Percentiles rank a stretch among this genome's conserved stretches.
Evolutionary conservation across 92 coral and sea anemone species (phyloP).

Genomic region (Montipora capitata): DNA sequence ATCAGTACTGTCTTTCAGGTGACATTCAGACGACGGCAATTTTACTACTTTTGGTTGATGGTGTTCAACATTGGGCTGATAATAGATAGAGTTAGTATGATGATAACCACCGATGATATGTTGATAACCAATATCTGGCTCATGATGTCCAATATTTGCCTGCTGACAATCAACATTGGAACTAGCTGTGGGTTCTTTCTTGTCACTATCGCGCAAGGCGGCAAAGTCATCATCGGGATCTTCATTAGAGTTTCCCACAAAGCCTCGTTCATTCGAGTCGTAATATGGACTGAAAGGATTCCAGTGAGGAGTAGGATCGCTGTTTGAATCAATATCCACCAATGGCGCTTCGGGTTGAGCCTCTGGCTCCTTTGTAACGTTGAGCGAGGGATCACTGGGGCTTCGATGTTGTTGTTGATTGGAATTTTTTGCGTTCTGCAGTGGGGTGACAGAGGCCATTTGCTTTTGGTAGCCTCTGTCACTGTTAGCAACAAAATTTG

Average conservation of each 20-base stretch:
- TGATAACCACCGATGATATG: not conserved
- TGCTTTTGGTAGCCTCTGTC: slow-evolving; percentile 28
- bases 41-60: not conserved
- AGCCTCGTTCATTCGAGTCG: slow-evolving; percentile 68
- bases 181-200: not conserved
- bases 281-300: slow-evolving; percentile 93
- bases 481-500: slow-evolving; percentile 73
- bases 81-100: not conserved
- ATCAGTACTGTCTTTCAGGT: slow-evolving; percentile 56
- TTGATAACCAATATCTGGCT: not conserved
- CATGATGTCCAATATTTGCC: not conserved
- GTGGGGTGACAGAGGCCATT: slow-evolving; percentile 15
- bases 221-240: slow-evolving; percentile 83
- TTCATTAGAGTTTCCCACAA: slow-evolving; percentile 21
- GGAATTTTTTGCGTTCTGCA: slow-evolving; percentile 22
- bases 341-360: slow-evolving; percentile 62
- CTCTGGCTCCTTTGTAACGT: slow-evolving; percentile 38
- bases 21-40: slow-evolving; percentile 8
- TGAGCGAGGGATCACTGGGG: slow-evolving; percentile 89
- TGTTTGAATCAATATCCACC: slow-evolving; percentile 72
- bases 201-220: slow-evolving; percentile 69
- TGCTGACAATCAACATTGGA: slow-evolving; percentile 1
- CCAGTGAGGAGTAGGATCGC: slow-evolving; percentile 79
- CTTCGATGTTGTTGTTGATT: slow-evolving; percentile 72
- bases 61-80: not conserved